These are phyloP conservation scores for Volucella inanis DNA, from an alignment of 2,888 invertebrate species.

Conservation along the genomic window DNA sequence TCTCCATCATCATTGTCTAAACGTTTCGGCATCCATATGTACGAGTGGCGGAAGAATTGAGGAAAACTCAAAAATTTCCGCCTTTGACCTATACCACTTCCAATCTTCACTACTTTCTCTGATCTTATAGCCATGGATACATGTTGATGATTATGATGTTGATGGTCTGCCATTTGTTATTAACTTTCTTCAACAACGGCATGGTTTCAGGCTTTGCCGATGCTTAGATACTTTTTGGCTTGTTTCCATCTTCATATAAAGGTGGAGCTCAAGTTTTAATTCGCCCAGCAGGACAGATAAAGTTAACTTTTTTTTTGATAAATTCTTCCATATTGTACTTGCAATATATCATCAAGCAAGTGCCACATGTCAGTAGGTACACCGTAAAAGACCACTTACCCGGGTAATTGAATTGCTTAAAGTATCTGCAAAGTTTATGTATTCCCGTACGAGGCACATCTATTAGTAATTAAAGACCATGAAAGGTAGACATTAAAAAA, in stretches of 20 bases:
- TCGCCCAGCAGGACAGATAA: conserved; percentile 21
- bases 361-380: conserved; percentile 10
- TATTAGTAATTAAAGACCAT: conserved; percentile 24
- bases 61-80: conserved; percentile 69
- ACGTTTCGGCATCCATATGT: conserved; percentile 40
- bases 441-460: not conserved
- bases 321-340: conserved; percentile 33
- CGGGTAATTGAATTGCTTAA: conserved; percentile 19
- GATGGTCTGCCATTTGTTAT: conserved; percentile 71
- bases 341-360: not conserved
- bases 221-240: conserved; percentile 19
- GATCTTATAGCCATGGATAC: conserved; percentile 65
- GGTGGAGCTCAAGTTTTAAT: conserved; percentile 30
- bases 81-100: conserved; percentile 71
- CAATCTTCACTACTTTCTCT: conserved; percentile 74
- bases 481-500: not conserved
- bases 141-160: conserved; percentile 65
- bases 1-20: conserved; percentile 65
- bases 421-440: conserved; percentile 25
- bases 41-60: conserved; percentile 35
- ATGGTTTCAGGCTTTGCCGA: conserved; percentile 40
- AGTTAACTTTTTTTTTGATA: conserved; percentile 19
- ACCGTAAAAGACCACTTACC: conserved; percentile 14
- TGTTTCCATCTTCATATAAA: conserved; percentile 9
- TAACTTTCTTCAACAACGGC: conserved; percentile 73